phyloP scores from a whole-genome alignment of 2,113 vertebrate species.

The Empidonax traillii region DNA sequence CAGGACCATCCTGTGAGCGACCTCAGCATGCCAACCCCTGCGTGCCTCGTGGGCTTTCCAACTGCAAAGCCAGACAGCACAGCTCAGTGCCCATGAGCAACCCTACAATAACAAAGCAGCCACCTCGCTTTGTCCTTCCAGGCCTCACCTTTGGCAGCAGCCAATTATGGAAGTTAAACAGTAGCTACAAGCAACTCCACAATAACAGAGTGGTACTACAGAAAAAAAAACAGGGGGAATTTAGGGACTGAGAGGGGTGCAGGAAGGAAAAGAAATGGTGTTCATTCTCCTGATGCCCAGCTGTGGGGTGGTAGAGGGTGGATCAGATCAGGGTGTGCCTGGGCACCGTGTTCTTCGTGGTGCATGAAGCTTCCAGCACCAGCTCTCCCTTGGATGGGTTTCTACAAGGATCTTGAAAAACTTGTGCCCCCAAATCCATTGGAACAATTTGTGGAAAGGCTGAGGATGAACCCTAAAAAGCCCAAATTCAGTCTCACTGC shows the following conservation, averaged over 20 bases:
- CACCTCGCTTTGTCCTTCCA: neutral
- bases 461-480: neutral
- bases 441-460: neutral
- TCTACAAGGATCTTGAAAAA: neutral
- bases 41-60: neutral
- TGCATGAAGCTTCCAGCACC: neutral
- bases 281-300: neutral
- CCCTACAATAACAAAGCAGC: neutral
- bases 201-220: neutral
- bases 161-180: neutral
- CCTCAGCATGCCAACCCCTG: neutral
- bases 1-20: neutral
- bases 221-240: neutral
- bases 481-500: neutral
- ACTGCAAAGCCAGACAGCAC: constrained; percentile 1
- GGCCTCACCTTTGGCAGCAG: neutral
- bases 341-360: fast-evolving
- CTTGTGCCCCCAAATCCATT: neutral
- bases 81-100: constrained; percentile 17
- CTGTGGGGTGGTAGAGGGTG: neutral
- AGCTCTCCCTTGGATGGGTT: neutral
- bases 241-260: neutral
- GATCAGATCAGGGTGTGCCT: neutral
- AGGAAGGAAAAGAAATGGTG: neutral
- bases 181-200: neutral